A percentile compares a stretch with the other conserved stretches of the same genome.
These are phyloP conservation scores for Schizaphis graminum DNA, from an alignment of 2,888 invertebrate species.

Conservation along the genomic window DNA sequence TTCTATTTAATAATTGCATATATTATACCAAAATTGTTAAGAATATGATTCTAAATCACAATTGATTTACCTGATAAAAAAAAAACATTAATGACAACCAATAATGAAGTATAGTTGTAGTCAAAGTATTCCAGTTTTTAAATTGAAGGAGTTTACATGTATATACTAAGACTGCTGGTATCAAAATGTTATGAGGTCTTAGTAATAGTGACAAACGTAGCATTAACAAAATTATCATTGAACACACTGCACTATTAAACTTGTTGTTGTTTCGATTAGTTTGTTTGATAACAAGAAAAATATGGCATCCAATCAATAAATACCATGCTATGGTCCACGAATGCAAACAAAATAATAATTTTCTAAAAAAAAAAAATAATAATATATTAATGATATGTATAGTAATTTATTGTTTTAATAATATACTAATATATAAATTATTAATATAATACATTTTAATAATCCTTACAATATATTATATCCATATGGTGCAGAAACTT, in stretches of 20 bases:
- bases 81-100: slow-evolving; percentile 86
- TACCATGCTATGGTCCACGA: slow-evolving; percentile 54
- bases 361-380: slow-evolving; percentile 25
- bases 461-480: slow-evolving; percentile 40
- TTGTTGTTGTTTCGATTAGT: slow-evolving; percentile 6
- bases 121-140: slow-evolving; percentile 33
- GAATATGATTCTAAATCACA: not conserved
- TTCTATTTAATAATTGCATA: not conserved
- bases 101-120: slow-evolving; percentile 71
- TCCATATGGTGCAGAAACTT: slow-evolving; percentile 47
- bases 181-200: slow-evolving; percentile 82
- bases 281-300: slow-evolving; percentile 38
- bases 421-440: not conserved
- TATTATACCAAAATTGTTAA: not conserved
- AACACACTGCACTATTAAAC: slow-evolving; percentile 2
- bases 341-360: slow-evolving; percentile 24
- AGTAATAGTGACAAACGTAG: slow-evolving; percentile 77
- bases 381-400: not conserved
- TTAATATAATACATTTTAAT: not conserved
- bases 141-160: slow-evolving; percentile 52
- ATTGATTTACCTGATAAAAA: slow-evolving; percentile 81
- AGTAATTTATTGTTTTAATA: not conserved
- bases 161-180: slow-evolving; percentile 73
- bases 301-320: slow-evolving; percentile 21
- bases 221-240: slow-evolving; percentile 70